Base-by-base conservation (phyloP, 1,140 invertebrate genomes). In the Scaptodrosophila lebanonensis region DNA sequence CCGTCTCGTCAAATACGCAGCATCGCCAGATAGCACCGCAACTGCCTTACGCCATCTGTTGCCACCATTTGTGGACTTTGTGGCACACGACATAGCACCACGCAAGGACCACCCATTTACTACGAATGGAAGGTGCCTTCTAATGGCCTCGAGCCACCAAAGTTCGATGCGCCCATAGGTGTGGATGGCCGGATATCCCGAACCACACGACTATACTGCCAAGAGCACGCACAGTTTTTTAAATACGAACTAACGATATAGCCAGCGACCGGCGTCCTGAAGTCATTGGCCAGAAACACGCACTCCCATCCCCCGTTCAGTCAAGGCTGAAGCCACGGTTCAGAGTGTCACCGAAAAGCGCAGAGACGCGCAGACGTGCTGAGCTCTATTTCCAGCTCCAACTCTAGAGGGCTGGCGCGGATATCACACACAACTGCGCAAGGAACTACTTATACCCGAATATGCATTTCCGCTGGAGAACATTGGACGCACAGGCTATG, bases 91-190 rank as follows among this genome's bases (percentile, higher is more conserved):
- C 29, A 73, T 82, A 30, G 88, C 17, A 89, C 90, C 12, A 91
- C 90, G 1, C 88, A 89, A 73, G 90, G 90, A 2, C 90, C 90
- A 2, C 89, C 90, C 2, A 90, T 91, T 27, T 91, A 91, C 57
- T 90, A 90, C 45, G 89, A 91, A 66, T 91, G 90, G 90, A 90
- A 90, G 67, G 88, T 89, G 9, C 90, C 90, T 3, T 89, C 89
- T 0, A 88, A 89, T 49, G 89, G 88, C 20, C 67, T 90, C 8
- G 88, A 89, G 59, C 89, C 89, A 27, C 90, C 90, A 0, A 86
- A 84, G 18, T 20, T 86, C 7, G 82, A 83, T 38, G 54, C 83
- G 2, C 85, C 84, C 1, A 86, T 83, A 6, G 85, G 77, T 8
- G 83, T 83, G 3, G 79, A 83, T 58, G 79, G 83, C 83, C 0